A percentile compares a stretch with the other conserved stretches of the same genome.
phyloP scores from a whole-genome alignment of 1,140 invertebrate genomes.

The Bombus vancouverensis region DNA sequence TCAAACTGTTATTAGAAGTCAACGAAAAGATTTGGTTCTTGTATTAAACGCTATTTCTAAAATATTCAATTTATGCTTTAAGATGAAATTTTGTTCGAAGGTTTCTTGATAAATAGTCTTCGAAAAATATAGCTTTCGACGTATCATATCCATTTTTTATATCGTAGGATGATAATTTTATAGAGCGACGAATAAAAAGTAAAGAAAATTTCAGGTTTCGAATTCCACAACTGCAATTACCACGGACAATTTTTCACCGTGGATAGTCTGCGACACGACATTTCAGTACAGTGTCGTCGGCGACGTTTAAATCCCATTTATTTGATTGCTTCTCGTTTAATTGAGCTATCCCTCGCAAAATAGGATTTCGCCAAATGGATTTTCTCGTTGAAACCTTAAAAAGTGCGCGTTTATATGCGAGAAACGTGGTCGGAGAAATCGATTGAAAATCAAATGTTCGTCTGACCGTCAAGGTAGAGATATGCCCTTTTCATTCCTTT shows the following conservation, averaged over 20 bases:
- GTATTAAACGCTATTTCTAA: no score
- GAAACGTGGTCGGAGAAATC: constrained; percentile 23
- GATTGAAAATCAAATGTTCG: constrained; percentile 31
- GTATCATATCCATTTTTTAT: neutral
- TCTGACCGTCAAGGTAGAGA: no score
- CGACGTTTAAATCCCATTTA: constrained; percentile 70
- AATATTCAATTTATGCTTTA: neutral
- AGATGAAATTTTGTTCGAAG: neutral
- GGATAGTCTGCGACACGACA: neutral
- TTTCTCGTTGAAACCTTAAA: constrained; percentile 43
- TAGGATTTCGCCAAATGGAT: constrained; percentile 55
- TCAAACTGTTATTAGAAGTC: no score
- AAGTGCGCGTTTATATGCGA: constrained; percentile 53
- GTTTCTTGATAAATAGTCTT: neutral
- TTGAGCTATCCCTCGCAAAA: constrained; percentile 57
- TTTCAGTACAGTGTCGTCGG: constrained; percentile 40
- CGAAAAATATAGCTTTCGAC: neutral
- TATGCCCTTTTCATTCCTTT: neutral
- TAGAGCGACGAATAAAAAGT: neutral
- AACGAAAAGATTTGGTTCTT: no score
- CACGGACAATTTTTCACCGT: neutral
- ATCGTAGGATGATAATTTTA: neutral
- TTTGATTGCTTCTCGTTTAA: constrained; percentile 70
- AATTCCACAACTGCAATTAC: neutral
- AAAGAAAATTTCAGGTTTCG: neutral